Conservation (phyloP, 1,140 invertebrate species). For the Sycophila sp. region DNA sequence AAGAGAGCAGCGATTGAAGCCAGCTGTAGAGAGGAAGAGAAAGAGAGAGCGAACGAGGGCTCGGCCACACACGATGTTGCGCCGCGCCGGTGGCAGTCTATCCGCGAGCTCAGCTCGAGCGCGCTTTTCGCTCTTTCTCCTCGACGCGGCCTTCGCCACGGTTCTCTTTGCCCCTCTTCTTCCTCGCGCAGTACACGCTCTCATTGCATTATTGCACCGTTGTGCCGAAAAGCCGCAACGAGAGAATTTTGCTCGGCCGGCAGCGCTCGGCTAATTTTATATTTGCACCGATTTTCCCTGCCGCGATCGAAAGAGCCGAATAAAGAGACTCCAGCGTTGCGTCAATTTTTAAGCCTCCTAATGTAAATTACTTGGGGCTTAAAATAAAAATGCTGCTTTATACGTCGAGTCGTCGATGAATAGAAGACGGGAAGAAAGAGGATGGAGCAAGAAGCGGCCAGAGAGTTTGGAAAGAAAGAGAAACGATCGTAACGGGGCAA, state of each 20-base stretch:
- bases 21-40: too few species aligned
- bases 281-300: neutral
- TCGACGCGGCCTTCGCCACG: constrained; percentile 17
- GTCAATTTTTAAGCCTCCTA: too few species aligned
- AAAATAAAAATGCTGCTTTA: too few species aligned
- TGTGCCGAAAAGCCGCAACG: too few species aligned
- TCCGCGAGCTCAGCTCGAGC: constrained; percentile 31
- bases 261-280: neutral
- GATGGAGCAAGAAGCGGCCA: constrained; percentile 21
- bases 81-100: constrained; percentile 39
- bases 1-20: constrained; percentile 23
- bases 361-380: too few species aligned
- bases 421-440: constrained; percentile 27
- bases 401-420: too few species aligned
- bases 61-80: constrained; percentile 47
- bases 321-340: too few species aligned
- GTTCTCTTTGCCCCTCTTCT: constrained; percentile 5
- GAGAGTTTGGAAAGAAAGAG: constrained; percentile 32
- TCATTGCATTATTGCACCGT: too few species aligned
- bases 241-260: too few species aligned
- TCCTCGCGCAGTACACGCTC: too few species aligned
- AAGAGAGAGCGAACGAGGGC: too few species aligned
- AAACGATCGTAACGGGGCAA: constrained; percentile 29
- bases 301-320: too few species aligned
- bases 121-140: neutral